Conservation (phyloP, 2,797 vertebrate genomes). For the Platalea minor region DNA sequence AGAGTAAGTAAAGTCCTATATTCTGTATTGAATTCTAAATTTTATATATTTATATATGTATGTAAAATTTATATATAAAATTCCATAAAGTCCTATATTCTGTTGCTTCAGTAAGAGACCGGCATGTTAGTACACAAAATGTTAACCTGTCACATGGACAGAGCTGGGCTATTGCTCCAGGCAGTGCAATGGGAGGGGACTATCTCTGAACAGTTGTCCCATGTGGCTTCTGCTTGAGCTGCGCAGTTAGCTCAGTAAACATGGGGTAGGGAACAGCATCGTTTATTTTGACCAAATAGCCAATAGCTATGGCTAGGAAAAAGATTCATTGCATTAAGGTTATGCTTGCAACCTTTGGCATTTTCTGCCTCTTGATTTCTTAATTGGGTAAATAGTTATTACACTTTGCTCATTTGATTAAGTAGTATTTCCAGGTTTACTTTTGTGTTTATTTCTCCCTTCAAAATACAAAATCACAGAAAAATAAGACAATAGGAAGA, state of each 20-base stretch:
- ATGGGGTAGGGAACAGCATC: neutral
- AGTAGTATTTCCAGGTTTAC: neutral
- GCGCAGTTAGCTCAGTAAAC: neutral
- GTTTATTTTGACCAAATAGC: neutral
- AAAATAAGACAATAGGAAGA: neutral
- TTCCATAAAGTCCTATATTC: neutral
- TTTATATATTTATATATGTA: neutral
- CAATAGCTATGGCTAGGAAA: neutral
- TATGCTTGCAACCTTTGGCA: neutral
- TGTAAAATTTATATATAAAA: neutral
- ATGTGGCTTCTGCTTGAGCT: neutral
- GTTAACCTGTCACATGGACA: neutral
- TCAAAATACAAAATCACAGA: neutral
- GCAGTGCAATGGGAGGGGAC: neutral
- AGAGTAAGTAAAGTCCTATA: neutral
- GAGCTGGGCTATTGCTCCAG: neutral
- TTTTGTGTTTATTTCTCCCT: neutral
- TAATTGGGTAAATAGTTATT: neutral
- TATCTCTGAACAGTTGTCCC: neutral
- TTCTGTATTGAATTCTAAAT: neutral
- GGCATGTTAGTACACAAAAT: neutral
- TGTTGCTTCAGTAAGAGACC: neutral
- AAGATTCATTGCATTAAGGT: neutral
- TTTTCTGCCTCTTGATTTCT: constrained; percentile 1
- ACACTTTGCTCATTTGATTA: neutral